These are phyloP conservation scores for Diglossa cyanea DNA, from an alignment of 2,797 vertebrate species.

Conservation along the genomic window DNA sequence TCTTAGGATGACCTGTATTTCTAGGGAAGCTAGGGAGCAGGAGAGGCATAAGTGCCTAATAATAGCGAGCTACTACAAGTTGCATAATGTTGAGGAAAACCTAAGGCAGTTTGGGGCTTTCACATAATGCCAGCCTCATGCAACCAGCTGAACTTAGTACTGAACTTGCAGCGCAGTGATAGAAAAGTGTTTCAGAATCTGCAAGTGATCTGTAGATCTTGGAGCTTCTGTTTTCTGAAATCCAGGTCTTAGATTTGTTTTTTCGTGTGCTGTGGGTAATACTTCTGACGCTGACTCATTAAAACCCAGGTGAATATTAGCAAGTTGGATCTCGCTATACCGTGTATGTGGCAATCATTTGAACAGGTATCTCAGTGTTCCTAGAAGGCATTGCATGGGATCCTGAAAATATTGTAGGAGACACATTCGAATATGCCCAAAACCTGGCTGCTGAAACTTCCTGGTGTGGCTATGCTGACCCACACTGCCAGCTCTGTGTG, in stretches of 20 bases:
- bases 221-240: not conserved
- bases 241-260: not conserved
- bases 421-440: not conserved
- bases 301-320: not conserved
- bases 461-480: rapidly evolving
- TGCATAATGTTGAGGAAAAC: not conserved
- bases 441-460: not conserved
- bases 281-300: not conserved
- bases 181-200: not conserved
- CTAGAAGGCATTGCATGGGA: not conserved
- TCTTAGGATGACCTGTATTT: not conserved
- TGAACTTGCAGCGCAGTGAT: rapidly evolving
- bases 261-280: not conserved
- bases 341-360: rapidly evolving
- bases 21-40: not conserved
- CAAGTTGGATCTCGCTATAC: not conserved
- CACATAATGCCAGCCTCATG: rapidly evolving
- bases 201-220: not conserved
- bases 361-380: not conserved
- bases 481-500: rapidly evolving
- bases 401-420: not conserved
- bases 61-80: not conserved
- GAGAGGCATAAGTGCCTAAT: not conserved
- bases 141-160: not conserved
- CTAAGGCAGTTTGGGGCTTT: not conserved